Conservation (phyloP, 2,113 vertebrate genomes). For the Ivindomyrus marchei region DNA sequence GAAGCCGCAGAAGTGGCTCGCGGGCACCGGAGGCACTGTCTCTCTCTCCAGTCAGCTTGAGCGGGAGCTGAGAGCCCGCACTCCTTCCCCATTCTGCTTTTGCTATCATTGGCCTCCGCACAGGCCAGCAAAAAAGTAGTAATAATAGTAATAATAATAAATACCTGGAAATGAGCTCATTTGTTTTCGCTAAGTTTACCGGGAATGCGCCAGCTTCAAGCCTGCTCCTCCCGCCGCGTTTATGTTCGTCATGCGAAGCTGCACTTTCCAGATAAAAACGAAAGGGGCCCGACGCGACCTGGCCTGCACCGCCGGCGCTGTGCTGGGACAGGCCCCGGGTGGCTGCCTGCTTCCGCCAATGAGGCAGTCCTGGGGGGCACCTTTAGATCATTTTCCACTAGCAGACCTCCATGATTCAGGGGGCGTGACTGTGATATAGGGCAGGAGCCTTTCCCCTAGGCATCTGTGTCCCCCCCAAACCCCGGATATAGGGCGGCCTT, state of each 20-base stretch:
- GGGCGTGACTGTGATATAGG: background rate
- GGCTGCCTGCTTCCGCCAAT: conserved; percentile 47
- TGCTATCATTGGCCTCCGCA: background rate
- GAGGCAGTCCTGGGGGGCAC: conserved; percentile 45
- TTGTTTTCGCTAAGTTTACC: conserved; percentile 54
- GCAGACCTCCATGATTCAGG: background rate
- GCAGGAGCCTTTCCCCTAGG: background rate
- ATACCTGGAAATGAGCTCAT: conserved; percentile 65
- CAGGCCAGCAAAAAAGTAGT: background rate
- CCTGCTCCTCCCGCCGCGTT: background rate
- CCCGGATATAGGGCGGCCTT: background rate
- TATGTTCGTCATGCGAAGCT: background rate
- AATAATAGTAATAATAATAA: conserved; percentile 2
- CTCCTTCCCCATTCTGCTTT: background rate
- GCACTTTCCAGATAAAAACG: background rate
- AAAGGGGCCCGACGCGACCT: background rate
- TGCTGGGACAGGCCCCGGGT: conserved; percentile 26
- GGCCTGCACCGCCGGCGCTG: background rate
- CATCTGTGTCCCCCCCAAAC: background rate
- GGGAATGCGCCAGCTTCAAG: conserved; percentile 28
- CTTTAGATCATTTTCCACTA: conserved; percentile 55
- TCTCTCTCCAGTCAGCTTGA: background rate
- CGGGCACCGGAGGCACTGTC: background rate
- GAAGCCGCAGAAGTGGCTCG: background rate
- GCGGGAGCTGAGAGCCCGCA: background rate